Evolutionary conservation across 1,140 invertebrate species (phyloP), one percentile per base, ranked within the genome.

Genomic region (Aleiodes sp.): DNA sequence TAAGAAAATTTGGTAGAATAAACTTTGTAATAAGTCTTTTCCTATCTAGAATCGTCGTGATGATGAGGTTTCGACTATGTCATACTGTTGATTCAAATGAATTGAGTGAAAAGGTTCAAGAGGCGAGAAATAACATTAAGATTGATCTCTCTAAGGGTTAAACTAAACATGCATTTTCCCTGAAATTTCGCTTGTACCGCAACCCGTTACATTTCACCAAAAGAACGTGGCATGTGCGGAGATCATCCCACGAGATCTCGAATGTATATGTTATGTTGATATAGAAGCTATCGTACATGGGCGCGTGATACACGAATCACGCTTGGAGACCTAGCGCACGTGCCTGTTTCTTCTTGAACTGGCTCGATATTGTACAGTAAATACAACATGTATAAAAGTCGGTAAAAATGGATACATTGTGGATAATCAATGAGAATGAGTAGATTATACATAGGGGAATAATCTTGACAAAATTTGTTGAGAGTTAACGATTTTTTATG

Each of bases 261-360:
- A 61, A 63, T 69, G 39, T 37, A 52, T 69, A 69, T 60, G 41
- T 59, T 59, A 59, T 31, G 28, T 29, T 59, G 29, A 24, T 41
- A 57, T 59, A 59, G 56, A 39, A 68, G 33, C 63, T 60, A 26
- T 56, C 21, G 35, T 39, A 64, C 62, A 64, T 43, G 39, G 39
- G 37, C 67, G 67, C 67, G 67, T 69, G 67, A 69, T 69, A 63
- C 67, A 69, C 67, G 67, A 69, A 62, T 69, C 67, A 69, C 67
- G 60, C 33, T 41, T 35, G 41, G 33, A 21, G n/a, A n/a, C n/a
- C 39, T 12, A 31, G 63, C 26, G 67, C 67, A 69, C 67, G 67
- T 69, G 67, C 67, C 67, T 60, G 33, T 62, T 33, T 62, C 60
- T 39, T 35, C 2, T 2, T 62, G 37, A 37, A 33, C 31, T 14